A percentile compares a stretch with the other conserved stretches of the same genome.
Conservation (phyloP, 2,797 vertebrate genomes). For the Melopsittacus undulatus region DNA sequence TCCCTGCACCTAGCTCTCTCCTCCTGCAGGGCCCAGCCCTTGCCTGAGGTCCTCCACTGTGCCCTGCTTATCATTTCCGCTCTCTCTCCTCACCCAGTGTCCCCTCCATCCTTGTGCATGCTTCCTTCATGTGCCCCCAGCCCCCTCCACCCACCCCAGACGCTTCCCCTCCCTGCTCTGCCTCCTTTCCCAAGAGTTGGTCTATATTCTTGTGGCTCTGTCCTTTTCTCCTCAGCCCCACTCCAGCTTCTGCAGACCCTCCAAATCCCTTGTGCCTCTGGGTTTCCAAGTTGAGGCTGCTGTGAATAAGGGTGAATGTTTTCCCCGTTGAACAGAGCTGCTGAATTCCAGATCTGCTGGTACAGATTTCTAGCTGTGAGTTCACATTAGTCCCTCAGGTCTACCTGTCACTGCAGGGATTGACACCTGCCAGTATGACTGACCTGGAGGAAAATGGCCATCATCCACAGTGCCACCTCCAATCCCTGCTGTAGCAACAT, state of each 20-base stretch:
- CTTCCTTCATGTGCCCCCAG: not conserved
- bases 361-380: not conserved
- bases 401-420: not conserved
- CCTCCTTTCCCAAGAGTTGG: not conserved
- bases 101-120: not conserved
- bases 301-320: not conserved
- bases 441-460: not conserved
- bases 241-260: not conserved
- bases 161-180: not conserved
- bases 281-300: not conserved
- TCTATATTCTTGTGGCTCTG: not conserved
- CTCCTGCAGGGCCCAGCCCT: not conserved
- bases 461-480: not conserved
- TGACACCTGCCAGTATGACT: not conserved
- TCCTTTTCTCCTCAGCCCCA: not conserved
- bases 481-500: not conserved
- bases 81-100: not conserved
- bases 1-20: not conserved
- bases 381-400: not conserved
- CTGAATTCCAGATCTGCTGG: not conserved
- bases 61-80: not conserved
- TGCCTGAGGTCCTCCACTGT: not conserved
- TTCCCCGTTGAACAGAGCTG: not conserved
- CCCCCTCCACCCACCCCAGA: not conserved
- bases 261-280: not conserved